Evolutionary conservation across 2,113 vertebrate species (phyloP), one percentile per base, ranked within the genome.

Genomic region (Pluvianellus socialis): DNA sequence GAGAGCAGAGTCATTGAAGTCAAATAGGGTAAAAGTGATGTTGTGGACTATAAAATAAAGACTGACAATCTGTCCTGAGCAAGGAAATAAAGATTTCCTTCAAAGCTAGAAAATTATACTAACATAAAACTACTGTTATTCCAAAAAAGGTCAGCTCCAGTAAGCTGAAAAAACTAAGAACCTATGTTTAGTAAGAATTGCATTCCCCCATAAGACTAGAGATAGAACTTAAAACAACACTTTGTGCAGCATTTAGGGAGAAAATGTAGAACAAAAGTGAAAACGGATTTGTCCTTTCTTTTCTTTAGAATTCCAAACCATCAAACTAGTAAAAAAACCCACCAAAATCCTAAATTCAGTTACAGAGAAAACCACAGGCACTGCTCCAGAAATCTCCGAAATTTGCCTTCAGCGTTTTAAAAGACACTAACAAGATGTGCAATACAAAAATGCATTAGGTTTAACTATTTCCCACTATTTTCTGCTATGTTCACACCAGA

Each of bases 391-490:
- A 91, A 79, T 16, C 61, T 85, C 44, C 32, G 35, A 93, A 94
- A 88, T 77, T 77, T 90, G 9, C 40, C 18, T 49, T 80, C 28
- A 83, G 13, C 10, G 49, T 93, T 95, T 89, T 84, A 75, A 88
- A 96, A 85, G 40, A 68, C 55, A 73, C 38, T 47, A 61, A 63
- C 10, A 58, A 79, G 81, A 92, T 49, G 10, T 74, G 77, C 33
- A 74, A 26, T 65, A 85, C 22, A 63, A 94, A 90, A 94, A 96
- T 42, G 19, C 47, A 81, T 88, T 93, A 72, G 22, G 42, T 90
- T 53, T 88, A 93, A 79, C 63, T 85, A 22, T 84, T 94, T 91
- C 71, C 32, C 72, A 67, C 28, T 50, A 45, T 87, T 94, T 90
- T 89, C 35, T 71, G 10, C 32, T 53, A 14, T 79, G 52, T 95